Base-by-base conservation (phyloP, 1,140 invertebrate species). In the Drosophila setifemur region DNA sequence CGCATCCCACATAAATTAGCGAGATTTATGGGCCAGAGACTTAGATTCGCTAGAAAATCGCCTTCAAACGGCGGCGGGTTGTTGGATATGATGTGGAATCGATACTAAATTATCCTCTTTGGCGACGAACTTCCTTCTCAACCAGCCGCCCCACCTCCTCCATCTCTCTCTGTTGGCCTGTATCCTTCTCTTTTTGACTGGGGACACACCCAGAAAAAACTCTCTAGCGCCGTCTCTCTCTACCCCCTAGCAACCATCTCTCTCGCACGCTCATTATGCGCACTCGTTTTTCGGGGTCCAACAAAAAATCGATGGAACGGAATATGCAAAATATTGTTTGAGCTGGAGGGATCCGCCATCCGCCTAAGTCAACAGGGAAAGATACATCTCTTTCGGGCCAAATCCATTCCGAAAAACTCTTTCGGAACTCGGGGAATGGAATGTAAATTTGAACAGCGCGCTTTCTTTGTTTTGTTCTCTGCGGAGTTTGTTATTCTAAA, bases 51-150 rank as follows among this genome's bases (percentile, higher is more conserved):
- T 83, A 78, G 79, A 79, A 73, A 76, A 67, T 8, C 14, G 25
- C 43, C 37, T 55, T 39, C 33, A 57, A 57, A 64, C 43, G 25
- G 40, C 42, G 64, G 31, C 53, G 61, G 50, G 40, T 45, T 63
- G 44, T 48, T 53, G 74, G 72, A 79, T 61, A 86, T 74, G 74
- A 85, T 79, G 69, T 44, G 75, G 73, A 85, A 85, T 85, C 79
- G 81, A 85, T 86, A 85, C 73, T 86, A 85, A 85, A 86, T 79
- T 79, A 86, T 69, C 45, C 71, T 79, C 74, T 79, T 74, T 79
- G 78, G 79, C 81, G 79, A 79, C 79, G 66, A 63, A 67, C 73
- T 86, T 85, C 79, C 74, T 85, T 31, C 37, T 14, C 14, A n/a
- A n/a, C 33, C 7, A 3, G 14, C 12, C 16, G 12, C 12, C 33